A percentile compares a stretch with the other conserved stretches of the same genome.
These are phyloP conservation scores for Apamea crenata DNA, from an alignment of 2,888 invertebrate genomes.

Conservation along the genomic window DNA sequence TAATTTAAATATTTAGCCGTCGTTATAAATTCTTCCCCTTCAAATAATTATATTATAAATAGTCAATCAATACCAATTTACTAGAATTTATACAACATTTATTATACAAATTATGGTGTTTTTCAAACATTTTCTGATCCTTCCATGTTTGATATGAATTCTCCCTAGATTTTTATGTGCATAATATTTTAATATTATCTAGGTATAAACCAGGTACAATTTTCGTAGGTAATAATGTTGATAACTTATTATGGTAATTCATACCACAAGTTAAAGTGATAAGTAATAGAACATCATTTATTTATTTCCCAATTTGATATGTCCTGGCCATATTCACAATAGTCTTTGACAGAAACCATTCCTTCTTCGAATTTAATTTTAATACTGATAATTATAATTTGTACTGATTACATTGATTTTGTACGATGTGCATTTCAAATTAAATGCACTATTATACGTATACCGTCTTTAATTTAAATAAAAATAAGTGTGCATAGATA, in stretches of 20 bases:
- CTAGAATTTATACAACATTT: conserved; percentile 30
- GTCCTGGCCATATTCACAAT: conserved; percentile 49
- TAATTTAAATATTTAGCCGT: conserved; percentile 16
- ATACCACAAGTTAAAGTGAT: conserved; percentile 40
- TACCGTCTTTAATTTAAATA: conserved; percentile 19
- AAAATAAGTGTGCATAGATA: not conserved
- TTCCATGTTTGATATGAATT: conserved; percentile 55
- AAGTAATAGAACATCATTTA: conserved; percentile 51
- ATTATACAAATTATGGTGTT: conserved; percentile 33
- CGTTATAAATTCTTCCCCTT: not conserved
- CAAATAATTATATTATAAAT: conserved; percentile 31
- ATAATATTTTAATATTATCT: conserved; percentile 5
- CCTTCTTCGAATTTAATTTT: conserved; percentile 11
- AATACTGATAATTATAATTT: conserved; percentile 65
- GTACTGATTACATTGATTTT: conserved; percentile 60
- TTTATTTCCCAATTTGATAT: conserved; percentile 66
- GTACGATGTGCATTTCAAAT: conserved; percentile 48
- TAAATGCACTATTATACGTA: conserved; percentile 40
- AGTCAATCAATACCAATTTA: conserved; percentile 24
- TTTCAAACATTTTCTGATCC: conserved; percentile 31
- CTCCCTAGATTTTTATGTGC: conserved; percentile 23
- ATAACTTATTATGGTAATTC: conserved; percentile 31
- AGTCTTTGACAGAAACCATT: conserved; percentile 19
- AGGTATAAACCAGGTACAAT: conserved; percentile 53
- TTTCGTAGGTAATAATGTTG: conserved; percentile 37